Evolutionary conservation across 2,797 vertebrate genomes (phyloP), one percentile per base, ranked within the genome.

Genomic region (Cynopterus sphinx): DNA sequence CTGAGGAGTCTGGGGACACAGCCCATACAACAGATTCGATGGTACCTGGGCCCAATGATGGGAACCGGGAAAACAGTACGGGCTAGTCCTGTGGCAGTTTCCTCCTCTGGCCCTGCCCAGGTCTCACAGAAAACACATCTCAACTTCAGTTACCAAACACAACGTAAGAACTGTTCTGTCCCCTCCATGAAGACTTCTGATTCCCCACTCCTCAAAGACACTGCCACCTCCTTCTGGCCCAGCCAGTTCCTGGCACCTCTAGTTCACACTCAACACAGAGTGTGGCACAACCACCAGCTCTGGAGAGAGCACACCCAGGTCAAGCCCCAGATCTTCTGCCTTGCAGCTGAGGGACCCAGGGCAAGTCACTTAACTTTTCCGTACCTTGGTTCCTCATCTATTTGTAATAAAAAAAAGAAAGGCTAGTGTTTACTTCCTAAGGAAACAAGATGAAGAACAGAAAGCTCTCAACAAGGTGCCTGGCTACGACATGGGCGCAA

Each of bases 271-370:
- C 43, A 53, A 1, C 2, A 16, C 0, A 28, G 33, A 31, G 22
- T 0, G 1, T 11, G 31, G 26, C 2, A 61, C 0, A 1, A 33
- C 3, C 4, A 2, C n/a, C 36, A 79, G 24, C 24, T 6, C 59
- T 31, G 46, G 21, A 88, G 73, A 36, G 7, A 51, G 1, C 28
- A 55, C 9, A 46, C 13, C 63, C 39, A 5, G 43, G 7, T 63
- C 28, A 15, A 75, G 57, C 33, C 43, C 43, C 13, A 65, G n/a
- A 22, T 43, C 61, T 33, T 6, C 63, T 31, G 6, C 73, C 57
- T 91, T 61, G 55, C 12, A 51, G 43, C 17, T 53, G 26, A 81
- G 43, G 49, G 12, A n/a, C 10, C 83, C 55, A 46, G 26, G 51
- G 17, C 16, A 71, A 81, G 33, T 49, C 63, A 33, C 36, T 59